Evolutionary conservation across 1,140 invertebrate genomes (phyloP).

Genomic region (Trichonephila inaurata): DNA sequence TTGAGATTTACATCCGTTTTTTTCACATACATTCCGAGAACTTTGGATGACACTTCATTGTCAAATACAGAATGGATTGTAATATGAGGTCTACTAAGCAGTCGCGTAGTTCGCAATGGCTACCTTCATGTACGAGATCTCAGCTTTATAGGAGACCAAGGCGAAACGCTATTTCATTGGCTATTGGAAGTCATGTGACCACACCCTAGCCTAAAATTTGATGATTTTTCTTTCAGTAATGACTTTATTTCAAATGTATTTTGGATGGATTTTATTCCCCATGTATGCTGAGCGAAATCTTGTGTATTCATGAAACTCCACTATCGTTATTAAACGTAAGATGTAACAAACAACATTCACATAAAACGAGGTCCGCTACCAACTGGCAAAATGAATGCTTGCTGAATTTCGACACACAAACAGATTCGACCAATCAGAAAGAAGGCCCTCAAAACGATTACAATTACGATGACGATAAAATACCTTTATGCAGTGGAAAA

Average conservation of each 20-base stretch:
- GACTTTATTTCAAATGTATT: background rate
- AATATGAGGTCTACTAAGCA: background rate
- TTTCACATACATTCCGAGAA: conserved; percentile 10
- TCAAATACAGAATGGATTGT: conserved; percentile 43
- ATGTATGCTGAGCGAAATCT: background rate
- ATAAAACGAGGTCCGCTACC: background rate
- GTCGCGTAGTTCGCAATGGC: conserved; percentile 52
- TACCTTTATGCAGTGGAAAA: conserved; percentile 11
- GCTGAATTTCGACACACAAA: conserved; percentile 31
- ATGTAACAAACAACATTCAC: background rate
- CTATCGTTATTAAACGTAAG: background rate
- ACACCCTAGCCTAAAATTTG: conserved; percentile 46
- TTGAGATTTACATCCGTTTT: conserved; percentile 31
- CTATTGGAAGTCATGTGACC: conserved; percentile 66
- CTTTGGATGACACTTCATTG: conserved; percentile 53
- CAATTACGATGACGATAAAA: conserved; percentile 11
- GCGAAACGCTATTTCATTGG: conserved; percentile 53
- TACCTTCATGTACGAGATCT: conserved; percentile 51
- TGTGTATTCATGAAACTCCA: background rate
- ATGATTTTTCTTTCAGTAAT: background rate
- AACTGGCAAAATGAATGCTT: conserved; percentile 33
- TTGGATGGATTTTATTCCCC: background rate
- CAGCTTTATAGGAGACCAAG: conserved; percentile 31
- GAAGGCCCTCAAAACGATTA: conserved; percentile 10
- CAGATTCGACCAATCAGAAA: conserved; percentile 34